Evolutionary conservation across 2,888 invertebrate species (phyloP).

Genomic region (Lissonota sp.): DNA sequence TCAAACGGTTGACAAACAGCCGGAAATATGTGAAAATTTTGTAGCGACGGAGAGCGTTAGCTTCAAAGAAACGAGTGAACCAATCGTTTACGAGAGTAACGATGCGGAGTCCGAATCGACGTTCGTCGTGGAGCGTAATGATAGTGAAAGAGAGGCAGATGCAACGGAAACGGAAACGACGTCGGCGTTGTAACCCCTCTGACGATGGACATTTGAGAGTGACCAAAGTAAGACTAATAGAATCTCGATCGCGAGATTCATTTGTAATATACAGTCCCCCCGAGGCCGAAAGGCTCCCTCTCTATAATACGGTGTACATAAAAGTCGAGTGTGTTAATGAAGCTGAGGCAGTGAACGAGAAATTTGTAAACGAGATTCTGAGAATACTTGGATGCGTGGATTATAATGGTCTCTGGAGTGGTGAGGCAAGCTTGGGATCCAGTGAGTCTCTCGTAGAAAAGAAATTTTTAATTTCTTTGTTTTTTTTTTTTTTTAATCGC

Average conservation of each 20-base stretch:
- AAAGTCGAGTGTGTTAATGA: slow-evolving; percentile 56
- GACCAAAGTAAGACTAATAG: slow-evolving; percentile 68
- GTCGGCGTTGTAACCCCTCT: slow-evolving; percentile 60
- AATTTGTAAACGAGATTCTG: slow-evolving; percentile 42
- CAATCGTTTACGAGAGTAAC: slow-evolving; percentile 15
- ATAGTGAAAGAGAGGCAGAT: slow-evolving; percentile 10
- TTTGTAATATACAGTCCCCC: slow-evolving; percentile 57
- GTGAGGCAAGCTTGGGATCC: slow-evolving; percentile 70
- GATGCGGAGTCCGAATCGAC: slow-evolving; percentile 34
- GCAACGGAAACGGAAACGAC: slow-evolving; percentile 39
- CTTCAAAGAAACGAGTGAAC: slow-evolving; percentile 18
- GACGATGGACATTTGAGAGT: slow-evolving; percentile 66
- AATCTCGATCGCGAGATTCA: slow-evolving; percentile 60
- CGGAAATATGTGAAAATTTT: slow-evolving; percentile 47
- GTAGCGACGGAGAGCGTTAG: slow-evolving; percentile 2
- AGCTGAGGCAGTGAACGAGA: slow-evolving; percentile 39
- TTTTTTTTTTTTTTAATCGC: slow-evolving; percentile 25
- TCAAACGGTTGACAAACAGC: not conserved
- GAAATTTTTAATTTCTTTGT: slow-evolving; percentile 49
- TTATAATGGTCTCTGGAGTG: slow-evolving; percentile 71
- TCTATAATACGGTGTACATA: slow-evolving; percentile 67
- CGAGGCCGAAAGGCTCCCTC: not conserved
- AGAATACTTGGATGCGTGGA: slow-evolving; percentile 33
- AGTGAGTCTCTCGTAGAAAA: slow-evolving; percentile 67
- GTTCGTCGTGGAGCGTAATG: slow-evolving; percentile 16